Evolutionary conservation across 2,888 invertebrate species (phyloP).

Genomic region (Poecilus cupreus): DNA sequence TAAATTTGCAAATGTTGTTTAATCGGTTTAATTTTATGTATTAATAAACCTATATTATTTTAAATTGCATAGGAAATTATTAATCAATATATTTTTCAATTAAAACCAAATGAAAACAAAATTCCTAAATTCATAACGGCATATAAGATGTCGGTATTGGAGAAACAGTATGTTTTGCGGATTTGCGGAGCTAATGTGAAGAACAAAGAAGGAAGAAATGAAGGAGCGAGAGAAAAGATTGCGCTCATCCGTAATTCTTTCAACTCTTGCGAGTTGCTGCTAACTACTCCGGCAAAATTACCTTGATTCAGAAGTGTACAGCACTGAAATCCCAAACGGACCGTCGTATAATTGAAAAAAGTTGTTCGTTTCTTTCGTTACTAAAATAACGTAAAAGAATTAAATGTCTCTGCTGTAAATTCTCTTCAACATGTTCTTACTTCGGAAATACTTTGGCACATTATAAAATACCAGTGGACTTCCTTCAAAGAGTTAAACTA

Average conservation of each 20-base stretch:
- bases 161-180: too few species aligned
- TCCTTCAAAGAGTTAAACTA: too few species aligned
- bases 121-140: too few species aligned
- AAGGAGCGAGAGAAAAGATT: not conserved
- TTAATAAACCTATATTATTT: too few species aligned
- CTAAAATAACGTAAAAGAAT: constrained; percentile 30
- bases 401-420: constrained; percentile 38
- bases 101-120: too few species aligned
- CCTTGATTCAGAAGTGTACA: constrained; percentile 43
- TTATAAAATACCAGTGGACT: too few species aligned
- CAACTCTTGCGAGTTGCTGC: constrained; percentile 18
- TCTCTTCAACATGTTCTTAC: constrained; percentile 1
- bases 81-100: too few species aligned
- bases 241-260: constrained; percentile 4
- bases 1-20: too few species aligned
- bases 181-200: not conserved
- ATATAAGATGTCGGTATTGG: too few species aligned
- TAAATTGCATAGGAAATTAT: too few species aligned
- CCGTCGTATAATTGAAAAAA: constrained; percentile 46
- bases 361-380: constrained; percentile 32
- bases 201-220: not conserved
- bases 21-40: too few species aligned
- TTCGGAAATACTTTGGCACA: not conserved
- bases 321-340: constrained; percentile 38
- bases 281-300: constrained; percentile 46